Evolutionary conservation across 2,113 vertebrate species (phyloP).

Genomic region (Melanostigma gelatinosum): DNA sequence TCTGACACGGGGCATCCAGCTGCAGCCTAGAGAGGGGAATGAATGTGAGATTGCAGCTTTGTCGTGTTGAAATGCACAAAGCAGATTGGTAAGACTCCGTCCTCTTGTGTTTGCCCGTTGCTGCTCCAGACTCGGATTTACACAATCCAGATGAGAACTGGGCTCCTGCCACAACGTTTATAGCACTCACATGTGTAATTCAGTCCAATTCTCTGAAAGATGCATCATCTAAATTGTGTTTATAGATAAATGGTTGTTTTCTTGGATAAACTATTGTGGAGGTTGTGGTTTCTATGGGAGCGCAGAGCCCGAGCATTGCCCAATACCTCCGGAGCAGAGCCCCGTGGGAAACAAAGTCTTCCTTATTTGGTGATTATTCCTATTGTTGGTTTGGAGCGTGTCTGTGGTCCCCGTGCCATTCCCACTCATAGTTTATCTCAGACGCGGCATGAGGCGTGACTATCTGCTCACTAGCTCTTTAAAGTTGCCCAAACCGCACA

Average conservation of each 20-base stretch:
- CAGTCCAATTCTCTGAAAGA: constrained; percentile 42
- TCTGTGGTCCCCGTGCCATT: constrained; percentile 64
- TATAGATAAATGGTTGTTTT: constrained; percentile 40
- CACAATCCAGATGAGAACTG: constrained; percentile 48
- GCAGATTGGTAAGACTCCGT: constrained; percentile 13
- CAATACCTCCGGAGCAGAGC: constrained; percentile 53
- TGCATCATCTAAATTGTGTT: constrained; percentile 60
- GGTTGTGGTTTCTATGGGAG: constrained; percentile 67
- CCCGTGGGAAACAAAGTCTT: constrained; percentile 52
- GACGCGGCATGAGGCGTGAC: constrained; percentile 61
- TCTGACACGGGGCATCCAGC: constrained; percentile 44
- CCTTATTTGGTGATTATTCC: constrained; percentile 58
- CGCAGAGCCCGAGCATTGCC: constrained; percentile 45
- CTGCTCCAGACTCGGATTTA: constrained; percentile 13
- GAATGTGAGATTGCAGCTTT: constrained; percentile 38
- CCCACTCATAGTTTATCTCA: constrained; percentile 68
- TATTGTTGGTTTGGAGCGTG: constrained; percentile 49
- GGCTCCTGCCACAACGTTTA: constrained; percentile 30
- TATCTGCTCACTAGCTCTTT: constrained; percentile 73
- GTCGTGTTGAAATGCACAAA: constrained; percentile 49
- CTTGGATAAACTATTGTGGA: constrained; percentile 48
- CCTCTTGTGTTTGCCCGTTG: constrained; percentile 28
- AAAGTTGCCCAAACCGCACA: constrained; percentile 63
- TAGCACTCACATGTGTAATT: constrained; percentile 36
- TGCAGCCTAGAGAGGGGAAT: constrained; percentile 33